phyloP scores from a whole-genome alignment of 1,140 invertebrate species.

The Chymomyza costata region DNA sequence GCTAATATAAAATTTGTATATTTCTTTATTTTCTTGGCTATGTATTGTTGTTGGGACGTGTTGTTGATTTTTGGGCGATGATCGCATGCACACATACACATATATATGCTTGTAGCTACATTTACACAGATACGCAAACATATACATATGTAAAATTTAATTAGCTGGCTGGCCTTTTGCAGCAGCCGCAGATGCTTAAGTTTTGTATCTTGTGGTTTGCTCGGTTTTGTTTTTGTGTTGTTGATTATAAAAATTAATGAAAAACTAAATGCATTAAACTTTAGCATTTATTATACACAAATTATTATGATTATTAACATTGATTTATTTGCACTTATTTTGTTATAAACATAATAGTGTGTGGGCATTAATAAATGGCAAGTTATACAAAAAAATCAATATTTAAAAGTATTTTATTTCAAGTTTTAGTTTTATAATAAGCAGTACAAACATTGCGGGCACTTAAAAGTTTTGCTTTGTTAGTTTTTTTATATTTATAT shows the following conservation, averaged over 20 bases:
- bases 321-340: constrained; percentile 1
- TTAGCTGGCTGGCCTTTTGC: constrained; percentile 57
- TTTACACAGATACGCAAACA: constrained; percentile 8
- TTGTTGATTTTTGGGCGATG: constrained; percentile 67
- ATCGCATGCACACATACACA: constrained; percentile 46
- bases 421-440: constrained; percentile 9
- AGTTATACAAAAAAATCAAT: constrained; percentile 6
- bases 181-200: constrained; percentile 16
- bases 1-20: constrained; percentile 60
- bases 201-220: constrained; percentile 11
- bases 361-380: neutral
- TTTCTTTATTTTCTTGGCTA: too few species aligned
- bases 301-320: constrained; percentile 23
- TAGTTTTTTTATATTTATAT: constrained; percentile 1
- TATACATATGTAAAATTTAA: constrained; percentile 44
- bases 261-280: constrained; percentile 26
- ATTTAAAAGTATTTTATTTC: constrained; percentile 12
- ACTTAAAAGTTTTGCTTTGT: neutral
- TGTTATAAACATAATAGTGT: too few species aligned
- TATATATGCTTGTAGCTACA: too few species aligned
- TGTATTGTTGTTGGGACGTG: too few species aligned
- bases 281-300: constrained; percentile 15
- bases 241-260: neutral
- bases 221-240: too few species aligned
- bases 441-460: neutral